A percentile compares a stretch with the other conserved stretches of the same genome.
Conservation (phyloP, 2,113 vertebrate species). For the Brachionichthys hirsutus region DNA sequence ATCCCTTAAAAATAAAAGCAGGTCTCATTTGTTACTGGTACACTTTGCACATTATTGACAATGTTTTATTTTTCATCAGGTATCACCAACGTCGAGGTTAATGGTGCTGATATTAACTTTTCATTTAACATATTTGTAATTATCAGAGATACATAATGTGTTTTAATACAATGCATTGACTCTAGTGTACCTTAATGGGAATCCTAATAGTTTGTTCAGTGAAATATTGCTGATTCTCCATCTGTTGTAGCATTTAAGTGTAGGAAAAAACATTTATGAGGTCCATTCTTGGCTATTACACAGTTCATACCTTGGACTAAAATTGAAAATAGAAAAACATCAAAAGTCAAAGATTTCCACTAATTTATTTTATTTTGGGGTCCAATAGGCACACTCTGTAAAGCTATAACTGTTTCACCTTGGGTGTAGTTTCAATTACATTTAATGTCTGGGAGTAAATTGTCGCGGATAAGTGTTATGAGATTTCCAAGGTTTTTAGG, state of each 20-base stretch:
- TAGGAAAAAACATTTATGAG: conserved; percentile 19
- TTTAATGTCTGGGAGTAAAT: conserved; percentile 40
- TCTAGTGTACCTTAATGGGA: conserved; percentile 27
- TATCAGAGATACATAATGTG: conserved; percentile 20
- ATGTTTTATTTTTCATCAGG: too few species aligned
- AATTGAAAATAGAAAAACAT: conserved; percentile 7
- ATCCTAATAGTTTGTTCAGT: conserved; percentile 31
- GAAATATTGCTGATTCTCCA: conserved; percentile 34
- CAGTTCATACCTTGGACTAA: conserved; percentile 19
- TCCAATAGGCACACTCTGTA: conserved; percentile 40
- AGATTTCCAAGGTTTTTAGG: conserved; percentile 9
- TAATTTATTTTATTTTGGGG: conserved; percentile 23
- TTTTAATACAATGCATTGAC: conserved; percentile 7
- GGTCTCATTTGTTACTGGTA: too few species aligned
- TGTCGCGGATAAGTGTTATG: conserved; percentile 1
- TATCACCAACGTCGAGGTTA: background rate
- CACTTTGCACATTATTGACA: too few species aligned
- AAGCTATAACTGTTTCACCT: conserved; percentile 44
- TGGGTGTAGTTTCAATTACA: conserved; percentile 57
- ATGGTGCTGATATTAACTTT: background rate
- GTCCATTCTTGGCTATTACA: conserved; percentile 24
- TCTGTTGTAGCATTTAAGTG: conserved; percentile 44
- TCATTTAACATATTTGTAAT: conserved; percentile 15
- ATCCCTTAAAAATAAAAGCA: too few species aligned
- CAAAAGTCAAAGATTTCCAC: conserved; percentile 18